phyloP scores from a whole-genome alignment of 1,140 invertebrate genomes.

The Cherax quadricarinatus region DNA sequence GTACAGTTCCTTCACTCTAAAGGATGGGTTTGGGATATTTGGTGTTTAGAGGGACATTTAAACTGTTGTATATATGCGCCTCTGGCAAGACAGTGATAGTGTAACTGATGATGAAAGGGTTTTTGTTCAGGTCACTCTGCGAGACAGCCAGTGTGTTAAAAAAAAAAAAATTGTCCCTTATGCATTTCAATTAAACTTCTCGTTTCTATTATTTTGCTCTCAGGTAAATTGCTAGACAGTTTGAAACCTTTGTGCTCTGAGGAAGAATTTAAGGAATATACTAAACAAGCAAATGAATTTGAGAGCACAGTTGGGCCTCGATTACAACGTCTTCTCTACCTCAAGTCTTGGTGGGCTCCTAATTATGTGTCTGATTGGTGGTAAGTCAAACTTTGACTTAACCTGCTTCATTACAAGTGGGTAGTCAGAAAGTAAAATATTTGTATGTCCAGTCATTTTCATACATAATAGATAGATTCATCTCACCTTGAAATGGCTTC shows the following conservation, averaged over 20 bases:
- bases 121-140: no score
- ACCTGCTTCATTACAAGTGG: neutral
- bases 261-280: slow-evolving; percentile 76
- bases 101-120: no score
- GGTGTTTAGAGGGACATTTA: no score
- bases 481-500: neutral
- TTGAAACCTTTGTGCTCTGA: slow-evolving; percentile 78
- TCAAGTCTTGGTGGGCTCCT: slow-evolving; percentile 79
- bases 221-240: slow-evolving; percentile 76
- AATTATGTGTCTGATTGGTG: slow-evolving; percentile 80
- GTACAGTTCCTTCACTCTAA: no score
- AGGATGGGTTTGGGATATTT: no score
- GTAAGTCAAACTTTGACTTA: slow-evolving; percentile 75
- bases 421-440: no score
- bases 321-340: slow-evolving; percentile 77
- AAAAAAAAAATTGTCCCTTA: no score
- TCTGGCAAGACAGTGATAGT: no score
- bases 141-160: no score
- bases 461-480: no score
- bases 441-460: no score
- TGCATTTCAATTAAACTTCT: neutral
- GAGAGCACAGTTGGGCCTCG: slow-evolving; percentile 77
- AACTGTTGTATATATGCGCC: no score
- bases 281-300: slow-evolving; percentile 77
- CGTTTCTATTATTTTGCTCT: neutral